phyloP scores from a whole-genome alignment of 1,140 invertebrate genomes.

The Oryzaephilus surinamensis region DNA sequence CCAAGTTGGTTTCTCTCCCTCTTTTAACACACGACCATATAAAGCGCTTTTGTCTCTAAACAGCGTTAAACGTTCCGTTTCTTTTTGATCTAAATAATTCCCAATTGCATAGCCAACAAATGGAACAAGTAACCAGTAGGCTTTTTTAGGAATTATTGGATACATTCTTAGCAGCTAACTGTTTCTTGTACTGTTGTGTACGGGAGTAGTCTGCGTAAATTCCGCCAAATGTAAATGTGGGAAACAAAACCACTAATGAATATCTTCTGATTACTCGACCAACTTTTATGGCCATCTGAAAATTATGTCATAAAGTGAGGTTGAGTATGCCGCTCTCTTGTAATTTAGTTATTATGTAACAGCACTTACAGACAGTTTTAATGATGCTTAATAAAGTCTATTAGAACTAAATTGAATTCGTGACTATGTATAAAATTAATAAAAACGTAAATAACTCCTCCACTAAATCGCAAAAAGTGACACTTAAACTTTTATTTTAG shows the following conservation, averaged over 20 bases:
- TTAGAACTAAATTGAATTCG: too few species aligned
- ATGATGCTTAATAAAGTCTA: too few species aligned
- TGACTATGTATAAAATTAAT: too few species aligned
- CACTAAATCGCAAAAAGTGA: too few species aligned
- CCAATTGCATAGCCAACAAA: constrained; percentile 47
- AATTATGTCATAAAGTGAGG: constrained; percentile 15
- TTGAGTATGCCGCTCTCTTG: too few species aligned
- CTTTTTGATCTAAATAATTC: constrained; percentile 50
- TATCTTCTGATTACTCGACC: constrained; percentile 43
- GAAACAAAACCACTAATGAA: constrained; percentile 51
- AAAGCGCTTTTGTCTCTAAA: constrained; percentile 69
- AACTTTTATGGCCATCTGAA: constrained; percentile 29
- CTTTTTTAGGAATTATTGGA: constrained; percentile 35
- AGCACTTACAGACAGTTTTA: too few species aligned
- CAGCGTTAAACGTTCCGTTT: constrained; percentile 54
- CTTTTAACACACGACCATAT: constrained; percentile 52
- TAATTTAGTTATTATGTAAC: too few species aligned
- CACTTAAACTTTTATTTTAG: too few species aligned
- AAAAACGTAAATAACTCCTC: too few species aligned
- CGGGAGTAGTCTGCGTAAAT: constrained; percentile 59
- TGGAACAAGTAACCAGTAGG: constrained; percentile 39
- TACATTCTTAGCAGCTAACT: constrained; percentile 26
- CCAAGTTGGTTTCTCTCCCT: constrained; percentile 62
- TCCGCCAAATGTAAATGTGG: constrained; percentile 40
- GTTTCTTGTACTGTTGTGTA: constrained; percentile 57